These are phyloP conservation scores for Ispidina lecontei DNA, from an alignment of 2,797 vertebrate species.

Conservation along the genomic window DNA sequence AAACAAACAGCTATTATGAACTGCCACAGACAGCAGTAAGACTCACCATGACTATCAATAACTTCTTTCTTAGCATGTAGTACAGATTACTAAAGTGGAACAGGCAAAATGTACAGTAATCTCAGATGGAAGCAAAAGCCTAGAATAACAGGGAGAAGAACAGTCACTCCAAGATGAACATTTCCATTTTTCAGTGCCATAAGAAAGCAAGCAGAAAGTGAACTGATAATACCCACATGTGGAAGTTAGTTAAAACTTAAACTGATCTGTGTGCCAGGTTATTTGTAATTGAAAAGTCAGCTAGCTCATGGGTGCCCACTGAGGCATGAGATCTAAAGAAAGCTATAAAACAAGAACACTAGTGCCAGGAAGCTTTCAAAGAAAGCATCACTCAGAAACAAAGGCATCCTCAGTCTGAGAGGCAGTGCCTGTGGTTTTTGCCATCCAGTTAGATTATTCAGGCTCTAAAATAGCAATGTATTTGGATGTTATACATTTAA, in stretches of 20 bases:
- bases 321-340: slow-evolving; percentile 16
- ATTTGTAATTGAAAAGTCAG: slow-evolving; percentile 24
- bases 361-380: neutral
- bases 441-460: neutral
- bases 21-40: neutral
- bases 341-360: slow-evolving; percentile 2
- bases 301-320: neutral
- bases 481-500: slow-evolving; percentile 40
- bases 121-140: neutral
- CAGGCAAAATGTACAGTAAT: neutral
- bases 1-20: neutral
- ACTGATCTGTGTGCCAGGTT: neutral
- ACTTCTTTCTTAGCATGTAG: neutral
- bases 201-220: neutral
- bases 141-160: neutral
- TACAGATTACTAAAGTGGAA: neutral
- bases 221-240: neutral
- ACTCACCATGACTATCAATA: neutral
- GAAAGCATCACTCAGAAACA: slow-evolving; percentile 3
- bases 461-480: neutral
- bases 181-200: neutral
- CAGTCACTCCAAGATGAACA: neutral
- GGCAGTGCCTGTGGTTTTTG: neutral
- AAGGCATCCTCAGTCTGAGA: neutral
- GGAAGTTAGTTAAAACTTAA: slow-evolving; percentile 29